Evolutionary conservation across 2,113 vertebrate genomes (phyloP).

Genomic region (Lichenostomus cassidix): DNA sequence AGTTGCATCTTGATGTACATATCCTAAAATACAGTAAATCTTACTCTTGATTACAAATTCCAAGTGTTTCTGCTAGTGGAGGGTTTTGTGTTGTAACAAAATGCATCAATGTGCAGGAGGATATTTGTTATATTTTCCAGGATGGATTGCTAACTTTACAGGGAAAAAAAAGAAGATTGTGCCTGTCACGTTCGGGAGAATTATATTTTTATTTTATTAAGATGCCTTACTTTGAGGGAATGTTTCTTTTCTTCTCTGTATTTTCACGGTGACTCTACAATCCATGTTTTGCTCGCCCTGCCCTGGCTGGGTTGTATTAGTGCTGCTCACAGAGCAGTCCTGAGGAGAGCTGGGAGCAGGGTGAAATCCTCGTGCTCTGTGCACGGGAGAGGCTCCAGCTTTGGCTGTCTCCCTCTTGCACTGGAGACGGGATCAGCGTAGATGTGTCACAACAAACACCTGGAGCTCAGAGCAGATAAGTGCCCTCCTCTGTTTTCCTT

Average conservation of each 20-base stretch:
- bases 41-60: conserved; percentile 63
- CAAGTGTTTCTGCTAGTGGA: conserved; percentile 31
- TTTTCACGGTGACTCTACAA: conserved; percentile 31
- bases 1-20: conserved; percentile 38
- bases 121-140: conserved; percentile 61
- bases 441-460: not conserved
- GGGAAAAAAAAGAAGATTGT: conserved; percentile 17
- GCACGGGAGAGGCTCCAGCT: not conserved
- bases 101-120: conserved; percentile 10
- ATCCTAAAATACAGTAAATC: conserved; percentile 57
- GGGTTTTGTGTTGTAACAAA: conserved; percentile 52
- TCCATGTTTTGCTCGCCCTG: not conserved
- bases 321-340: not conserved
- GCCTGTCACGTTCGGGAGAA: conserved; percentile 54
- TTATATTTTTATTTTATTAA: conserved; percentile 63
- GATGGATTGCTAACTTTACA: conserved; percentile 55
- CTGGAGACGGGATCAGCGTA: fast-evolving
- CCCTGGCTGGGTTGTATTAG: not conserved
- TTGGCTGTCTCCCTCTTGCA: not conserved
- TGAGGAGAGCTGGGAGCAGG: not conserved
- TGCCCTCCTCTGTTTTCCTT: not conserved
- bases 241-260: conserved; percentile 17
- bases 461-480: not conserved
- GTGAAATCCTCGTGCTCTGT: not conserved
- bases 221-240: conserved; percentile 45